Evolutionary conservation across 1,140 invertebrate species (phyloP).

Genomic region (Leptopilina clavipes): DNA sequence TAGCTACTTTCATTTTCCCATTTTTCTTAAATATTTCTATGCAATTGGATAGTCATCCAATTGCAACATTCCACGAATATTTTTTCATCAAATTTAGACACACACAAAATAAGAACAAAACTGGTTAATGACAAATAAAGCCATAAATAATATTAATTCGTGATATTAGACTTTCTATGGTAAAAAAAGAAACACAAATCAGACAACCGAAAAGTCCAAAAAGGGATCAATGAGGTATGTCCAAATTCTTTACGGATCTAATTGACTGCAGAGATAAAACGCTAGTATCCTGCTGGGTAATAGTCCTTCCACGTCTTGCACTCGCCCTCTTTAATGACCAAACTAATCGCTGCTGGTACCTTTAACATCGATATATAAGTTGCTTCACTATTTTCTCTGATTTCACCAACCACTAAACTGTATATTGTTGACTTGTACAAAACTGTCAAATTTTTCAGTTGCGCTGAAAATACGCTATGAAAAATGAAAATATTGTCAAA

Average conservation of each 20-base stretch:
- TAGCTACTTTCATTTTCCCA: no score
- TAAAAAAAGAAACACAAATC: background rate
- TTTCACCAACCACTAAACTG: background rate
- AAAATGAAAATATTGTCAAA: no score
- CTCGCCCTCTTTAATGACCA: constrained; percentile 63
- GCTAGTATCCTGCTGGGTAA: constrained; percentile 61
- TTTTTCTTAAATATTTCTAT: no score
- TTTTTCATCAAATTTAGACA: no score
- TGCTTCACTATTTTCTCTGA: background rate
- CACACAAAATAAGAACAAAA: no score
- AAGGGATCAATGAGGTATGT: constrained; percentile 62
- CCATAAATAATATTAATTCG: constrained; percentile 35
- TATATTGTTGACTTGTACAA: no score
- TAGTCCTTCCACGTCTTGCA: constrained; percentile 58
- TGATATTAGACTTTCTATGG: background rate
- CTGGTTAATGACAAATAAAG: constrained; percentile 35
- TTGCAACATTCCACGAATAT: no score
- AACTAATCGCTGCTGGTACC: constrained; percentile 66
- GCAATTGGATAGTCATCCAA: no score
- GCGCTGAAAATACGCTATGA: no score
- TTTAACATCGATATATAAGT: constrained; percentile 51
- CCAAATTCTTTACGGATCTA: constrained; percentile 67
- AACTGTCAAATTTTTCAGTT: no score
- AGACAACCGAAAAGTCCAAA: constrained; percentile 37
- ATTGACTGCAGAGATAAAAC: constrained; percentile 69